phyloP scores from a whole-genome alignment of 2,888 invertebrate genomes.

The Troides aeacus region DNA sequence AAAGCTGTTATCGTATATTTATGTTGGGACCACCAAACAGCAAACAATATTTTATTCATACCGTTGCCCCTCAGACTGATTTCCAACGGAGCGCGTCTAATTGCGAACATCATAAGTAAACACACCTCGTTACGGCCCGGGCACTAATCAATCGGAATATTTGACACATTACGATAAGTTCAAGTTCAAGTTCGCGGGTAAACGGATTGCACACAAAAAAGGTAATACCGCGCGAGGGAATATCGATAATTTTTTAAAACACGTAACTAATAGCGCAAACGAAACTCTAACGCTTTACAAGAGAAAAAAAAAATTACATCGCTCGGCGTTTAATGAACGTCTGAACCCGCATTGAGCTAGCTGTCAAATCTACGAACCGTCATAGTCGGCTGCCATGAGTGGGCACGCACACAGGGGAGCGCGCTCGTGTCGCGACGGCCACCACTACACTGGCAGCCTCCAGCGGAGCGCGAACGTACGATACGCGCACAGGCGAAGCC shows the following conservation, averaged over 20 bases:
- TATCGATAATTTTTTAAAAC: conserved; percentile 30
- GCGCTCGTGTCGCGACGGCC: conserved; percentile 64
- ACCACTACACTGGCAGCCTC: conserved; percentile 76
- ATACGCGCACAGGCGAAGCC: conserved; percentile 58
- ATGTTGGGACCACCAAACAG: conserved; percentile 57
- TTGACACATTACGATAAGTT: conserved; percentile 40
- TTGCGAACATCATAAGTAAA: conserved; percentile 71
- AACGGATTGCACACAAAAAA: conserved; percentile 48
- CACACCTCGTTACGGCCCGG: conserved; percentile 55
- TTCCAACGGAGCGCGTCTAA: conserved; percentile 68
- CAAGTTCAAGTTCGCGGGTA: conserved; percentile 63
- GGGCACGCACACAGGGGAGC: conserved; percentile 68
- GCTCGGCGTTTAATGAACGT: conserved; percentile 76
- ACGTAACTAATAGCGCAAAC: conserved; percentile 56
- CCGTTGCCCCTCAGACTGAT: conserved; percentile 64
- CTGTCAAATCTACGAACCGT: conserved; percentile 82
- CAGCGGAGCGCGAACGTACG: conserved; percentile 69
- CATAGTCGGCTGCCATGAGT: conserved; percentile 80
- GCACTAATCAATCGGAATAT: conserved; percentile 68
- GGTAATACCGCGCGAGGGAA: conserved; percentile 39
- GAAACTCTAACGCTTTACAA: conserved; percentile 65
- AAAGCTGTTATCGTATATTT: conserved; percentile 52
- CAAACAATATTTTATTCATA: conserved; percentile 66
- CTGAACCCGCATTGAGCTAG: conserved; percentile 81
- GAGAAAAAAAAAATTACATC: conserved; percentile 60